Evolutionary conservation across 2,797 vertebrate species (phyloP), one percentile per base, ranked within the genome.

Genomic region (Bradypodion pumilum): DNA sequence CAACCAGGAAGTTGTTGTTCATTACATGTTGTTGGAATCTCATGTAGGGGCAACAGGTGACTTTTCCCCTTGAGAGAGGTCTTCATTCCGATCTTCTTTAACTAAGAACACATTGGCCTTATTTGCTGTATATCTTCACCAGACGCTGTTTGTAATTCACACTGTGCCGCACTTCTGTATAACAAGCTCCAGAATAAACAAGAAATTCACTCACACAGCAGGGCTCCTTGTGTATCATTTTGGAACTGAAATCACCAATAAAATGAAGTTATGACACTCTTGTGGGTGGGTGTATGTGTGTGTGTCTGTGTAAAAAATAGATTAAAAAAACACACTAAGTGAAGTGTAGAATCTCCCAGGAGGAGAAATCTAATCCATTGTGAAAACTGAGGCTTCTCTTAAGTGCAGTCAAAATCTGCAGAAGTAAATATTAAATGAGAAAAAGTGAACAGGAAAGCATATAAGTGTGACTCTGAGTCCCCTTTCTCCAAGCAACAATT

Each of bases 111-210:
- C 37, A 7, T 19, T 60, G 29, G 44, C 52, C 35, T 70, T 76
- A 42, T 9, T 56, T 56, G 37, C 69, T 63, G 13, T 82, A 29
- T 37, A 29, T 37, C 65, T 78, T 81, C 83, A 80, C 56, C 81
- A 83, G 82, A 65, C 68, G 52, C 76, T 75, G 56, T 80, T 80
- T 35, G 0, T 70, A 49, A 10, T 80, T 63, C 0, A 0, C 85
- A 81, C 65, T 74, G 49, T 1, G 1, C 68, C 81, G 37, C 82
- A 5, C 72, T 0, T 6, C 5, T 93, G 90, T 91, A 29, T 74
- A 60, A 37, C 82, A 83, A 77, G 46, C 62, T 85, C 86, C 1
- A 60, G 89, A 94, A 94, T 94, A 94, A 94, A 94, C 16, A 16
- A 1, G 2, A 68, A 2, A 0, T 82, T 89, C 89, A 8, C 83